These are phyloP conservation scores for Watersipora subatra DNA, from an alignment of 1,140 invertebrate species.

Conservation along the genomic window DNA sequence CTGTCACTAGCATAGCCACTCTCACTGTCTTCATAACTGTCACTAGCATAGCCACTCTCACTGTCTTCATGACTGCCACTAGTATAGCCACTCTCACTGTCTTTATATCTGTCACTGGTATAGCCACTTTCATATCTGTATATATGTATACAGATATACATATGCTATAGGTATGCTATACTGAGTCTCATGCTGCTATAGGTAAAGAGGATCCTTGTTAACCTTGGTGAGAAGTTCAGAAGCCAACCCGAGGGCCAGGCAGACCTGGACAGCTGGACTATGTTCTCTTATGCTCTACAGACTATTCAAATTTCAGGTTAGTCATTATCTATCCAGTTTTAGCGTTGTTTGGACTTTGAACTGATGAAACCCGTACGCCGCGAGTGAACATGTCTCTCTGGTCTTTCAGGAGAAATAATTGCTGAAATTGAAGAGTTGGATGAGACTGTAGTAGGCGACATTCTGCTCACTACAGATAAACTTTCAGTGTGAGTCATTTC, in stretches of 20 bases:
- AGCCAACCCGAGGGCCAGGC: conserved; percentile 12
- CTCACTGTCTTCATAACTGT: no score
- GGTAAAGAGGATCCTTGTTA: conserved; percentile 30
- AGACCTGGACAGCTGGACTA: conserved; percentile 36
- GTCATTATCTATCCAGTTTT: conserved; percentile 44
- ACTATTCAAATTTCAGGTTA: conserved; percentile 39
- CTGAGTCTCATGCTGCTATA: no score
- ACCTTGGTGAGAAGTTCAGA: conserved; percentile 33
- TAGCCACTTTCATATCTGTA: no score
- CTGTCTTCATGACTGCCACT: no score
- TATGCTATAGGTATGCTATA: no score
- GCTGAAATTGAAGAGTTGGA: conserved; percentile 50
- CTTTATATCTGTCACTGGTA: no score
- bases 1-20: no score
- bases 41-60: no score
- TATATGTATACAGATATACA: no score
- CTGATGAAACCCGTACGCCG: no score
- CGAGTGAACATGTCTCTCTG: background rate
- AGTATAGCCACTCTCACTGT: no score
- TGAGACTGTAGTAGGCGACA: conserved; percentile 20
- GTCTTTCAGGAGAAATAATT: conserved; percentile 24
- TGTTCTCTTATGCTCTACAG: conserved; percentile 39
- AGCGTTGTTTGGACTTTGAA: no score
- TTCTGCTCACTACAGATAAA: conserved; percentile 13
- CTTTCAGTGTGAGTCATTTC: background rate